These are phyloP conservation scores for Paratilapia polleni DNA, from an alignment of 2,113 vertebrate species.

Conservation along the genomic window DNA sequence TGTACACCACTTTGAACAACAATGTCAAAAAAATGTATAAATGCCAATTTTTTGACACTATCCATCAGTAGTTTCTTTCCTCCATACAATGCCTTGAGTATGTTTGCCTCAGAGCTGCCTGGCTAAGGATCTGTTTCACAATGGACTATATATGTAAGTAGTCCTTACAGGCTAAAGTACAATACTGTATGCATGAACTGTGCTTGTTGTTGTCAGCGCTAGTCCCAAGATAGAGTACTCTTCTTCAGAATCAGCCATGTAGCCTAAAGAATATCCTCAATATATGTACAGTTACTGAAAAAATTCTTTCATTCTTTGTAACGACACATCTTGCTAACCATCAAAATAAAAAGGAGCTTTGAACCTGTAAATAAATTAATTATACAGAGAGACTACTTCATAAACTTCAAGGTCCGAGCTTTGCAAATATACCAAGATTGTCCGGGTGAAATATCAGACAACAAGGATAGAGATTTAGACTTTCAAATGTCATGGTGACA, in stretches of 20 bases:
- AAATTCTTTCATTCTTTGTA: no score
- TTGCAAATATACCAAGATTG: neutral
- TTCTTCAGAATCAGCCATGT: neutral
- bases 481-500: neutral
- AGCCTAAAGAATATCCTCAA: conserved; percentile 1
- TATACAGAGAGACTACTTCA: neutral
- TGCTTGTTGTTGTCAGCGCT: neutral
- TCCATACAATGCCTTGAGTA: neutral
- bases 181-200: neutral
- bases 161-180: neutral
- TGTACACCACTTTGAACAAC: neutral
- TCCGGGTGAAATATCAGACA: neutral
- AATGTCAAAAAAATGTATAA: no score
- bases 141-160: neutral
- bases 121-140: neutral
- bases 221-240: neutral
- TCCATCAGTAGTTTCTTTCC: no score
- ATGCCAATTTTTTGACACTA: no score
- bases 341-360: neutral
- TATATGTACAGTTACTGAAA: no score
- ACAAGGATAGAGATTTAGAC: neutral
- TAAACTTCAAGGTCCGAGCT: neutral
- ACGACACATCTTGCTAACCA: neutral
- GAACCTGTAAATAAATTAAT: neutral
- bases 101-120: neutral